Base-by-base conservation (phyloP, 2,113 vertebrate species). In the Ptilonorhynchus violaceus region DNA sequence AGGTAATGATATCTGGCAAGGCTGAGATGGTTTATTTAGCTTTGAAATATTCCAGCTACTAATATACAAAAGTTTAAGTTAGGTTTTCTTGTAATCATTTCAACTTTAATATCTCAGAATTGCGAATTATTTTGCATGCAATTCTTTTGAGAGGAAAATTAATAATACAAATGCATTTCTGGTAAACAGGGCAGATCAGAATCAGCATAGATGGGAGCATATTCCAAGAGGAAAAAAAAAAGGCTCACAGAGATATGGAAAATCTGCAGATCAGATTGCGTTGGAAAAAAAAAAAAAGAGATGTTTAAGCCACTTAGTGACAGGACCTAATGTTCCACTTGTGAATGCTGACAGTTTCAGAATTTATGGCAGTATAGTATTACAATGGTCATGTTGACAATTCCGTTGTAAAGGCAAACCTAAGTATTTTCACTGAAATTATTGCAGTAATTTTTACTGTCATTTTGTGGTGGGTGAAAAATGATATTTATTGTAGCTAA, bases 361-460 rank as follows among this genome's bases (percentile, higher is more conserved):
- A 73, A 64, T 50, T 84, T 73, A n/a, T 5, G 12, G n/a, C 70
- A 69, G 25, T 69, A 20, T 63, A 46, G 11, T 39, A 46, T 67
- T 93, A 79, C 0, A 0, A 24, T 35, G 47, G 13, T 68, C 1
- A 0, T 53, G 30, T 62, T 90, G 63, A 55, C 22, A 79, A 5
- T 60, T 72, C 15, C 12, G 30, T 50, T 83, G 23, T 74, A 68
- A 69, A 77, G 25, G 53, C 37, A 91, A 92, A 68, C 19, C n/a
- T 37, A 69, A 83, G 59, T 77, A 84, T 80, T 95, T 77, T 72
- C 21, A 33, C 19, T 75, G 17, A 85, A 87, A 84, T 69, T 84
- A 46, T 79, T 85, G 23, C 39, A 52, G 44, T 85, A 1, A 4
- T 72, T 80, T 75, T 89, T 55, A 35, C 27, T 91, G 74, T 42